Base-by-base conservation (phyloP, 2,113 vertebrate genomes). In the Labeo rohita region DNA sequence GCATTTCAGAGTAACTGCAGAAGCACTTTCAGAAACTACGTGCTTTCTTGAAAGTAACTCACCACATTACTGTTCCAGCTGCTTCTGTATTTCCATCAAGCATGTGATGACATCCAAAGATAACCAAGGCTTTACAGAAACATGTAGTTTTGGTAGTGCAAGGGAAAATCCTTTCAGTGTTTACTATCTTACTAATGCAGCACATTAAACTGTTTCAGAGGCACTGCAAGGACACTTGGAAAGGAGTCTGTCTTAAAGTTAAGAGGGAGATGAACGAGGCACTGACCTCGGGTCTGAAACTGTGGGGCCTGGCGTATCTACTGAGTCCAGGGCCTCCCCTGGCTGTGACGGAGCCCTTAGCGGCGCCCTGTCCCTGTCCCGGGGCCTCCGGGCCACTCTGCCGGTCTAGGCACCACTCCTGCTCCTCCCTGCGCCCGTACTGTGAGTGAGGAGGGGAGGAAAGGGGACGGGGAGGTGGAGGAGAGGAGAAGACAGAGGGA, bases 371-470 rank as follows among this genome's bases (percentile, higher is more conserved):
- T 21, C 54, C 54, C 54, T 56, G 56, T 59, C 18, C 56, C 3
- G 21, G 56, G 56, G 8, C 93, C 92, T 98, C 95, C 77, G 96
- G 94, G 93, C 95, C 95, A 92, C 92, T 95, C 93, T 97, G 96
- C 94, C 93, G 96, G 93, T 93, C 95, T 93, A 95, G 95, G 92
- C 96, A 96, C 96, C 97, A 96, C 93, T 97, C 96, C 95, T 96
- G 95, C 96, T 98, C 97, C 94, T 98, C 97, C 95, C 96, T 98
- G 96, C 96, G 96, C 96, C 95, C 96, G 95, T 95, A 98, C 98
- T 99, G 98, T 96, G 95, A 96, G 93, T 94, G 94, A 84, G 88
- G 85, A 87, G 83, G 70, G 85, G 89, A 76, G 81, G 9, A 36
- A 75, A 75, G 66, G 75, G 80, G 84, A 74, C 77, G 74, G 66